Base-by-base conservation (phyloP, 2,797 vertebrate genomes). In the Chlorospingus semifuscus region DNA sequence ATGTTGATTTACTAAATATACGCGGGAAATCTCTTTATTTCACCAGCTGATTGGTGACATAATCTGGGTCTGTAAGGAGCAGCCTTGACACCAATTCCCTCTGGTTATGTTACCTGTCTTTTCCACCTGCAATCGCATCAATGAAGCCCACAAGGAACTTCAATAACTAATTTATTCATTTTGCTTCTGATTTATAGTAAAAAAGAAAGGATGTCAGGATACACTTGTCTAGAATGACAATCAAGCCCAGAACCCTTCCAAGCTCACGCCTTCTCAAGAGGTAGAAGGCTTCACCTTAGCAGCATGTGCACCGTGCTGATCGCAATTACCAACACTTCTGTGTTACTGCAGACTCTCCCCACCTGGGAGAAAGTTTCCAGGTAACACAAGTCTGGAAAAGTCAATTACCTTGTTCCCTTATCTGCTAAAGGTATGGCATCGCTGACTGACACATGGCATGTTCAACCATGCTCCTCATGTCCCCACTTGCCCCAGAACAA, bases 1-100 rank as follows among this genome's bases (percentile, higher is more conserved):
- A 98, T 97, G 96, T 97, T 96, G 97, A 97, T 97, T 98, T 97
- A 97, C 97, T 96, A 97, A 98, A 97, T 96, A 96, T 97, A 95
- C 94, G 42, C 1, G 29, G 94, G 96, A 97, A 97, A 97, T 97
- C 97, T 97, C 96, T 97, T 97, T 96, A 96, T 97, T 97, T 97
- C 95, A 95, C 96, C 96, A 96, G 94, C 94, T 96, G 92, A 96
- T 96, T 96, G 96, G 96, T 97, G 97, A 96, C 96, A 96, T 95
- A 96, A 96, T 90, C 95, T 77, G 83, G 94, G 88, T 56, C 94
- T 97, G 96, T 91, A 94, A 95, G 95, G 96, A 96, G 78, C 84
- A 83, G 97, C 91, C 91, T 95, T 97, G 97, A 97, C 97, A 97
- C 94, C 97, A 97, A 97, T 97, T 97, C 97, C 97, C 97, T 97